Conservation (phyloP, 53 echinoderm and acorn worm genomes). For the Stichopus horrens region DNA sequence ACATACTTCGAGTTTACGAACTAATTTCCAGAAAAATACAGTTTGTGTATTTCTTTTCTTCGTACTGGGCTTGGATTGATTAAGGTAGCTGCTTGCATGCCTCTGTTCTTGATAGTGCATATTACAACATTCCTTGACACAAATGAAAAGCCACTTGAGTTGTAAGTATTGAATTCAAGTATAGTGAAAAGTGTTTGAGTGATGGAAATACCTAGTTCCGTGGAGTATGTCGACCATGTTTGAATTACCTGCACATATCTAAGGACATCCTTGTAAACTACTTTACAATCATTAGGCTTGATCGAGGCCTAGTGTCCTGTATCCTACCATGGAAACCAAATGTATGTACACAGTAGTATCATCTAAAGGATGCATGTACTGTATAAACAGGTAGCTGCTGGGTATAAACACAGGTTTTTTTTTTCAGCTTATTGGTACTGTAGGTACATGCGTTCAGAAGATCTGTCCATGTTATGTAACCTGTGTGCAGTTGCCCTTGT, state of each 20-base stretch:
- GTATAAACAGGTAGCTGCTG: no score
- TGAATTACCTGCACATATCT: conserved; percentile 3
- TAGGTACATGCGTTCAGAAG: no score
- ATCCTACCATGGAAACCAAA: background rate
- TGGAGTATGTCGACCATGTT: background rate
- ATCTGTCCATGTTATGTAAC: no score
- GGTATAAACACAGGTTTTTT: no score
- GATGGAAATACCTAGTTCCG: background rate
- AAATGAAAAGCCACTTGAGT: background rate
- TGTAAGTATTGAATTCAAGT: background rate
- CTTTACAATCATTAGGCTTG: background rate
- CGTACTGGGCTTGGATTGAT: no score
- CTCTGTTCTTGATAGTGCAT: background rate
- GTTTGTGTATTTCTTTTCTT: no score
- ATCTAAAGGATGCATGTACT: no score
- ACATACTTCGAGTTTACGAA: no score
- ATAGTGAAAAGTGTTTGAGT: background rate
- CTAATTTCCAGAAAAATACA: no score
- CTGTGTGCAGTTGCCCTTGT: no score
- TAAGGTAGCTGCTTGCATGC: background rate
- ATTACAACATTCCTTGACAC: background rate
- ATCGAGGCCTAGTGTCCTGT: background rate
- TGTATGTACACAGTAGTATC: no score
- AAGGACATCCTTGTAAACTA: background rate
- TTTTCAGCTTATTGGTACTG: no score